Conservation (phyloP, 2,113 vertebrate genomes). For the Eulemur macaco region DNA sequence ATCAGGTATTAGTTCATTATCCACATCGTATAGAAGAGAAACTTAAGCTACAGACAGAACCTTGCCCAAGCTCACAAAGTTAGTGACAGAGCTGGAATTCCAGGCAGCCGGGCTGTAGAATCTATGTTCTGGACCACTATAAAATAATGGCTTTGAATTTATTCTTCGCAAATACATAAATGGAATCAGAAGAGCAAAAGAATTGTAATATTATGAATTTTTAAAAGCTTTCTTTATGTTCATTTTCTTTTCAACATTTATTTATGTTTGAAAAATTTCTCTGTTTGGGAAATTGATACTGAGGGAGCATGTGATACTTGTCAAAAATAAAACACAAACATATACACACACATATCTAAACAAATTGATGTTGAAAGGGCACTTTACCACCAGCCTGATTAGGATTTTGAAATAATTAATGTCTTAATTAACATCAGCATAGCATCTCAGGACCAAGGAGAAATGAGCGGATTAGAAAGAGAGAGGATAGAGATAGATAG, state of each 20-base stretch:
- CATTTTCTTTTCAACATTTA: background rate
- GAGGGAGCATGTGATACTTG: background rate
- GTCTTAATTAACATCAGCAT: background rate
- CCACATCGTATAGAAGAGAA: background rate
- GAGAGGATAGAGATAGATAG: background rate
- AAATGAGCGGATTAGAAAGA: background rate
- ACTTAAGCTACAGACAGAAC: background rate
- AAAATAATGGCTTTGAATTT: background rate
- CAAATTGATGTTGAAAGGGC: background rate
- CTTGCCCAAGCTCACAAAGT: fast-evolving
- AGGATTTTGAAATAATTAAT: background rate
- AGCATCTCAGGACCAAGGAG: background rate
- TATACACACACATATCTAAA: background rate
- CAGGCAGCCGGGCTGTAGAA: background rate
- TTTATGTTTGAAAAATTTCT: background rate
- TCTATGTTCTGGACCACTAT: background rate
- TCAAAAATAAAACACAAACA: background rate
- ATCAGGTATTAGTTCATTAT: background rate
- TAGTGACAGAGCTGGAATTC: too few relatives aligned
- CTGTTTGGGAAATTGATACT: background rate
- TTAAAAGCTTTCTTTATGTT: background rate
- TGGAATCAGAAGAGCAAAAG: background rate
- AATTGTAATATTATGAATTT: background rate
- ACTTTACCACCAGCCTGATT: background rate
- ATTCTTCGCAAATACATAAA: background rate